Evolutionary conservation across 2,888 invertebrate genomes (phyloP), one percentile per base, ranked within the genome.

Genomic region (Drymonia ruficornis): DNA sequence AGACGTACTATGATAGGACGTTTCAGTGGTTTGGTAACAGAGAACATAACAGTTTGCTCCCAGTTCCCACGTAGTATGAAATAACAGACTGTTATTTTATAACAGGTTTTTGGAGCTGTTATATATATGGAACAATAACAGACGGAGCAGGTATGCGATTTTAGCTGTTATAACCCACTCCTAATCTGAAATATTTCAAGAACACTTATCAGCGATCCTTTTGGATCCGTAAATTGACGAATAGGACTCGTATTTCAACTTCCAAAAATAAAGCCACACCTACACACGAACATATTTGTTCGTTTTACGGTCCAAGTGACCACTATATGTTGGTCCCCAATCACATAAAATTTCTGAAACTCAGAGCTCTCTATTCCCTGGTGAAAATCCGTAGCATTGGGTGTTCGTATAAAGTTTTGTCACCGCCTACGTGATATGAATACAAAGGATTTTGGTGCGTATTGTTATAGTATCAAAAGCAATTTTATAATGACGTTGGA

Each of bases 371-470:
- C 9, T 12, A 19, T 3, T 19, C 13, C 12, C 43, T 19, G 40
- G 43, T 19, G 43, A 43, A 43, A 43, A 23, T 43, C 43, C 43
- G 6, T 16, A 36, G n/a, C 12, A 16, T 40, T 19, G 19, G 13
- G 43, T 16, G 19, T 43, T 23, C 13, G 3, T 28, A 23, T 7
- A 19, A 42, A 7, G 19, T 23, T 23, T 28, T 19, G 44, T 44
- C 15, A 23, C 11, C 46, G 29, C 46, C 46, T 46, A 46, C 46
- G 16, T 29, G 29, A 15, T 46, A 2, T 29, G 46, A 46, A n/a
- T 46, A 3, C 46, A 29, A 29, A 29, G 28, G 46, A 46, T 46
- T 46, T 29, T 46, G 29, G 19, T 4, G 12, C 46, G 46, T 46
- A 29, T 15, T 29, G 15, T 9, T 9, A 15, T 46, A 29, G 2